Conservation (phyloP, 2,113 vertebrate genomes). For the Campylorhamphus procurvoides region DNA sequence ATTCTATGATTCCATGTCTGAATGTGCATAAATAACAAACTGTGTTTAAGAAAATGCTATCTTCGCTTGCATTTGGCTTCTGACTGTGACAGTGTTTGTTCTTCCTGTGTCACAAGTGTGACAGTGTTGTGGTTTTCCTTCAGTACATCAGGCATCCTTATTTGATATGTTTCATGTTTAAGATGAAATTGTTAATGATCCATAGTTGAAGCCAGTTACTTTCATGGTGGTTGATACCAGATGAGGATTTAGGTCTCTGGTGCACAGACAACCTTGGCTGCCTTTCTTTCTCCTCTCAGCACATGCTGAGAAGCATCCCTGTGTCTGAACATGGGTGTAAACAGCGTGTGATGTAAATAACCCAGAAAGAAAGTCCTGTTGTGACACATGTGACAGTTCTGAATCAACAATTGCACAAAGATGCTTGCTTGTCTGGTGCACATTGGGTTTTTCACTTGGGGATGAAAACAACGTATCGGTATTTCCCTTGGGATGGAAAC, state of each 20-base stretch:
- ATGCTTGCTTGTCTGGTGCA: not conserved
- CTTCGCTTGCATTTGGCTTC: not conserved
- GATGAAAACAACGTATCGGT: not conserved
- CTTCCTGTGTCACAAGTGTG: not conserved
- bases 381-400: not conserved
- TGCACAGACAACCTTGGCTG: not conserved
- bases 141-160: not conserved
- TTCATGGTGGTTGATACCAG: not conserved
- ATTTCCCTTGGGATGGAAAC: not conserved
- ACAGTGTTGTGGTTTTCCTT: not conserved
- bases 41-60: not conserved
- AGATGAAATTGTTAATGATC: not conserved
- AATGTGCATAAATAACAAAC: accelerated
- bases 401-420: not conserved
- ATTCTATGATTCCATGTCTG: not conserved
- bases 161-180: not conserved
- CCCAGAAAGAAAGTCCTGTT: not conserved
- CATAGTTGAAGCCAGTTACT: not conserved
- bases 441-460: not conserved
- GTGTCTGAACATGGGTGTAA: not conserved
- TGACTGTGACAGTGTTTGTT: not conserved
- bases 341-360: not conserved
- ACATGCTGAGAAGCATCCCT: not conserved
- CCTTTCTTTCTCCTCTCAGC: not conserved
- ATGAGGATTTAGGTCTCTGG: not conserved